These are phyloP conservation scores for Lethenteron reissneri DNA, from an alignment of 2,113 vertebrate genomes.

Conservation along the genomic window DNA sequence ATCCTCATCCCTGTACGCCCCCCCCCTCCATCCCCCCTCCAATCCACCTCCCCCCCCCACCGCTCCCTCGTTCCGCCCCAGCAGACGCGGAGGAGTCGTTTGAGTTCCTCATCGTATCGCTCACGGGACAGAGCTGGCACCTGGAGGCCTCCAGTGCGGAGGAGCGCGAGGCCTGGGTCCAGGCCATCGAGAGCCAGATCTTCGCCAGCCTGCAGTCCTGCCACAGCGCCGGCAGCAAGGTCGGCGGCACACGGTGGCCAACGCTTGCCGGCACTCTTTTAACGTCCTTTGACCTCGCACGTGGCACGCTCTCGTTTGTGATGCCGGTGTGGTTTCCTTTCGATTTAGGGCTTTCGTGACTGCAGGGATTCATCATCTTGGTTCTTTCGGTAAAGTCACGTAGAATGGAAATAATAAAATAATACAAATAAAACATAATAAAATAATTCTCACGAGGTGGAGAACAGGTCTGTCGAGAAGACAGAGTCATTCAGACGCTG, in stretches of 20 bases:
- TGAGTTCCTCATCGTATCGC: slow-evolving; percentile 79
- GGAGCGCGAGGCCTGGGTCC: slow-evolving; percentile 73
- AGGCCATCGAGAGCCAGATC: slow-evolving; percentile 86
- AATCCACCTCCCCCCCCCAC: background rate
- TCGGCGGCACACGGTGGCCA: slow-evolving; percentile 14
- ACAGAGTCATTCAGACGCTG: too few species aligned
- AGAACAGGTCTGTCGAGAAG: too few species aligned
- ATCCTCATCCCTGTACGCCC: background rate
- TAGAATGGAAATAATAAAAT: too few species aligned
- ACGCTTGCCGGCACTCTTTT: background rate
- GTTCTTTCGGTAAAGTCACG: too few species aligned
- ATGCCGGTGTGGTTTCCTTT: background rate
- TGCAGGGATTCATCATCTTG: too few species aligned
- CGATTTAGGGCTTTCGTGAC: background rate
- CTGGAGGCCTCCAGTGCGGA: slow-evolving; percentile 72
- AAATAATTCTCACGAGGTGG: too few species aligned
- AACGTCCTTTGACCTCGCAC: too few species aligned
- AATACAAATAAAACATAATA: too few species aligned
- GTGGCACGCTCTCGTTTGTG: too few species aligned
- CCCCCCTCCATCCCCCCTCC: too few species aligned
- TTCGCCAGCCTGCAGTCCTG: slow-evolving; percentile 81
- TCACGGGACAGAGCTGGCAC: slow-evolving; percentile 85
- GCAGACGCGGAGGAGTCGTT: slow-evolving; percentile 51
- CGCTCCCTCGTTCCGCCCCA: background rate
- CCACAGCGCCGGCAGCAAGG: slow-evolving; percentile 85